Conservation (phyloP, 2,113 vertebrate species). For the Leucoraja erinaceus region DNA sequence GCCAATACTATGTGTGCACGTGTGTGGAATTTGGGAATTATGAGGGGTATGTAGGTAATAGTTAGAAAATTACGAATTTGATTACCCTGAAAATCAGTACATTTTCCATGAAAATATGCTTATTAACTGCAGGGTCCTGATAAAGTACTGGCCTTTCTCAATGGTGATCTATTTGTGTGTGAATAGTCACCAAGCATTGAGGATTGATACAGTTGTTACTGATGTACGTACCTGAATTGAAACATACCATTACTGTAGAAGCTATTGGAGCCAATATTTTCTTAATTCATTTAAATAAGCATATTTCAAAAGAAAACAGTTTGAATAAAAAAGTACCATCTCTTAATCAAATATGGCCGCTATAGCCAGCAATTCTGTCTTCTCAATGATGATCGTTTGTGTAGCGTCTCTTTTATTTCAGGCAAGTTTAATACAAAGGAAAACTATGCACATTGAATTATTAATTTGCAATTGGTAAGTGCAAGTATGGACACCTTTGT, state of each 20-base stretch:
- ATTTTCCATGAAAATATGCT: not conserved
- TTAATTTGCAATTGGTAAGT: not conserved
- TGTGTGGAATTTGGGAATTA: not conserved
- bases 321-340: not conserved
- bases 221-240: not conserved
- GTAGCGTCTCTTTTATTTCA: not conserved
- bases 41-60: not conserved
- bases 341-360: conserved; percentile 29
- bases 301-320: not conserved
- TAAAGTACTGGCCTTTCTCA: not conserved
- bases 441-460: not conserved
- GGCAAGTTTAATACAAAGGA: not conserved
- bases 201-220: not conserved
- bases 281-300: not conserved
- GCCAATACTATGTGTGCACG: not conserved
- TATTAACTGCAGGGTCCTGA: not conserved
- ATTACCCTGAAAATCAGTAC: not conserved
- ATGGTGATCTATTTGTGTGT: too few species aligned
- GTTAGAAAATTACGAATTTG: not conserved
- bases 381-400: not conserved
- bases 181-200: not conserved
- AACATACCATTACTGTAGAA: too few species aligned
- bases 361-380: not conserved
- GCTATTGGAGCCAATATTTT: not conserved
- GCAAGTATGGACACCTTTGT: too few species aligned